Base-by-base conservation (phyloP, 2,113 vertebrate genomes). In the Glaucomys volans region DNA sequence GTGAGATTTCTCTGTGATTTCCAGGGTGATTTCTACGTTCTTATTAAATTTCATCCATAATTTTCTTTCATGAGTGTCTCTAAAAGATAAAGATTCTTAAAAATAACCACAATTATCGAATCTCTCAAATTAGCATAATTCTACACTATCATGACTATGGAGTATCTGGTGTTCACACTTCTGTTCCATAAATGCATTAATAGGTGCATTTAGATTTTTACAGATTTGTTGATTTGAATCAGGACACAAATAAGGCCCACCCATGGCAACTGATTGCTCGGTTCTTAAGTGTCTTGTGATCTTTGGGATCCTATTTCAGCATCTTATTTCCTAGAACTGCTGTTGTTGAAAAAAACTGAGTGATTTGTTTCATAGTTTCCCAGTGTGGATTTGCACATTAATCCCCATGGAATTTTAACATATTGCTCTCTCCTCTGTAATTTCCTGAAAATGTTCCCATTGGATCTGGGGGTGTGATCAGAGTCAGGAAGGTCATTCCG, bases 91-190 rank as follows among this genome's bases (percentile, higher is more conserved):
- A 11, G 13, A 50, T 24, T 11, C 54, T 57, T 84, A 83, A 80
- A 95, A 91, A 47, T 66, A 76, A n/a, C 52, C 87, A 44, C 77
- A 37, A 82, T 71, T 24, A 89, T 85, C 12, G 57, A 12, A 50
- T 64, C 17, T 13, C 37, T 20, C 35, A 52, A 90, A 88, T 85
- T 91, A 87, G 50, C 44, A 72, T n/a, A 89, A 84, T 84, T 90
- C 62, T 24, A 76, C n/a, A 13, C 69, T 47, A 69, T 47, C 22
- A 44, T 66, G 90, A 37, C 35, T 69, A 9, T 76, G 13, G 59
- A 50, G 62, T 37, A 54, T n/a, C 18, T 24, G 47, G 0, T 62
- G 32, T 40, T 80, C 57, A 62, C 2, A 28, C 67, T 88, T 93
- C 32, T 50, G 42, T 71, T 71, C 75, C 6, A 57, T 35, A 75